Evolutionary conservation across 2,113 vertebrate genomes (phyloP), one percentile per base, ranked within the genome.

Genomic region (Gulo gulo): DNA sequence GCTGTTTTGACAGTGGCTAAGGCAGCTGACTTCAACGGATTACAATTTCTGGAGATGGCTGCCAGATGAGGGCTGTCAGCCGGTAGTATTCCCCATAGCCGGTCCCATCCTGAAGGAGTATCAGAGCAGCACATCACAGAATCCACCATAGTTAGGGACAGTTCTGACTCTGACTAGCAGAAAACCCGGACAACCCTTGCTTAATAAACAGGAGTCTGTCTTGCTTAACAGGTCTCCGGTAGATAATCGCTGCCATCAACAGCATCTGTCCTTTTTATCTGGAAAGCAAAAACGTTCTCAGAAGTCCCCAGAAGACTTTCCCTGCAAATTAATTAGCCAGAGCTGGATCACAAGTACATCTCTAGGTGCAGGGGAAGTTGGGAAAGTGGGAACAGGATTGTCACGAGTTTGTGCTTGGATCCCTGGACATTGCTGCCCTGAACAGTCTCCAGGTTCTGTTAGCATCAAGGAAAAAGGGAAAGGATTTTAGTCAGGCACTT

Each of bases 211-310:
- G 34, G 42, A 85, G 34, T 94, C 36, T 20, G 34, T 42, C 94
- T 96, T 23, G 50, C 26, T 94, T 86, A 79, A 47, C 65, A 86
- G 10, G 61, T 79, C 63, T 36, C 55, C 12, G 34, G 61, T 73
- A 88, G 42, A 73, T 45, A 52, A 67, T 73, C 45, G 7, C 11
- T 73, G 57, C 11, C 61, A 80, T 82, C 67, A 50, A 69, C 14
- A 36, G 13, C 63, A 73, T 83, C 74, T 88, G 34, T 71, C 55
- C 74, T 69, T 95, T 96, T 86, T 47, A 29, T 71, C 45, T 93
- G 42, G 57, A 96, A 85, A 92, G 78, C 52, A 88, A 39, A 94
- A 96, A 59, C 74, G 59, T 95, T 79, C 82, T 74, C 61, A 65
- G 36, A 94, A 92, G 57, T 88, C 29, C 63, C 82, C 59, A 55